Conservation (phyloP, 2,113 vertebrate genomes). For the Paradisaea rubra region DNA sequence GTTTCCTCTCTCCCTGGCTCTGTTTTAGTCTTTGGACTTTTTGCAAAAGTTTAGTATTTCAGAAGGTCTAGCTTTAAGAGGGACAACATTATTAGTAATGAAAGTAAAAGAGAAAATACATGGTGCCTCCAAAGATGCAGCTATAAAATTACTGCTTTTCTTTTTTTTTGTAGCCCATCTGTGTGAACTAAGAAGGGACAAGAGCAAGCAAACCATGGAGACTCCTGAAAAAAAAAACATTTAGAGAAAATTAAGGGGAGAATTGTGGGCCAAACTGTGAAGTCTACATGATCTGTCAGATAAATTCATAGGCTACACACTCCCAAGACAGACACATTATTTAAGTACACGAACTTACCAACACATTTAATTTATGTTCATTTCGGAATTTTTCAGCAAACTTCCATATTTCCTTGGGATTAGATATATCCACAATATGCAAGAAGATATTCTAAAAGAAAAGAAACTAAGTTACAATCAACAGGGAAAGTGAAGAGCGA, state of each 20-base stretch:
- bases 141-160: not conserved
- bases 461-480: not conserved
- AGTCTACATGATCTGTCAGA: not conserved
- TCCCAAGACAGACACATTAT: not conserved
- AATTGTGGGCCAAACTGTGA: not conserved
- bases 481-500: not conserved
- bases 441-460: slow-evolving; percentile 76
- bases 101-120: not conserved
- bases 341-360: slow-evolving; percentile 61
- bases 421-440: slow-evolving; percentile 80
- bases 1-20: not conserved
- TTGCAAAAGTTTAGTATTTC: not conserved
- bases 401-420: slow-evolving; percentile 77
- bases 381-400: slow-evolving; percentile 77
- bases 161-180: not conserved
- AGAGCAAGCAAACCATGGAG: not conserved
- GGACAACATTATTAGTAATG: not conserved
- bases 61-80: not conserved
- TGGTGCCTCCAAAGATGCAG: not conserved
- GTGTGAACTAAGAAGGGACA: not conserved
- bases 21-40: not conserved
- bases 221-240: not conserved
- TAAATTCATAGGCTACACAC: not conserved
- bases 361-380: slow-evolving; percentile 72
- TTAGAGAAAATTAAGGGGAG: not conserved